Percentiles rank a stretch among this genome's conserved stretches.
These are phyloP conservation scores for Trypoxylon attenuatum DNA, from an alignment of 2,888 invertebrate species.

Conservation along the genomic window DNA sequence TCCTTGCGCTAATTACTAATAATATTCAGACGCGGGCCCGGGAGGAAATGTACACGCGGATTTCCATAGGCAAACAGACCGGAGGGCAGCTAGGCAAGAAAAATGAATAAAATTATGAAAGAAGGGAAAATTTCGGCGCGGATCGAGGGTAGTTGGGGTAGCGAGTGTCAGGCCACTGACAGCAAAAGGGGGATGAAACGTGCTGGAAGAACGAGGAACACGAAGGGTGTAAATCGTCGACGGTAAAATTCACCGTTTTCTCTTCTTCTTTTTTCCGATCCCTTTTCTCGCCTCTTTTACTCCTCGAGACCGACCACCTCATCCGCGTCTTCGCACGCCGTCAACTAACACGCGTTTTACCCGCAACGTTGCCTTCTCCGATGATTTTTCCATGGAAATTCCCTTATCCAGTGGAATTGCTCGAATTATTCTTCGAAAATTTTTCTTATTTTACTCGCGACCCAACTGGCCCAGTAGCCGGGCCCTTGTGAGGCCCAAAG, in stretches of 20 bases:
- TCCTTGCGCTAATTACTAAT: conserved; percentile 73
- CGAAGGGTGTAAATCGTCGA: conserved; percentile 56
- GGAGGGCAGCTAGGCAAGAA: conserved; percentile 55
- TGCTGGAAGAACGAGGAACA: conserved; percentile 58
- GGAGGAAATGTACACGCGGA: conserved; percentile 5
- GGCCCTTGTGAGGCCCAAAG: too few species aligned
- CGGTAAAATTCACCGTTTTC: conserved; percentile 44
- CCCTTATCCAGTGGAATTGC: too few species aligned
- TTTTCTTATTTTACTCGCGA: too few species aligned
- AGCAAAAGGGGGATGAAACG: conserved; percentile 60
- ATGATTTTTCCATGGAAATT: too few species aligned
- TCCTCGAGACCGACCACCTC: too few species aligned
- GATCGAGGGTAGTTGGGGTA: not conserved
- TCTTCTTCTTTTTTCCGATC: conserved; percentile 7
- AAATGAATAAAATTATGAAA: conserved; percentile 59
- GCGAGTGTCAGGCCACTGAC: conserved; percentile 58
- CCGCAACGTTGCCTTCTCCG: too few species aligned
- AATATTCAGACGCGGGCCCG: conserved; percentile 67
- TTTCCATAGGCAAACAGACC: conserved; percentile 57
- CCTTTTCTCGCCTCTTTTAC: not conserved
- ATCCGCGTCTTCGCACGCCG: too few species aligned
- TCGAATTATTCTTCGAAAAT: too few species aligned
- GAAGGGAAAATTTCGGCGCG: conserved; percentile 49
- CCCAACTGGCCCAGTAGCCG: too few species aligned
- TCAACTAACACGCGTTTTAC: too few species aligned